Base-by-base conservation (phyloP, 2,113 vertebrate genomes). In the Muntiacus reevesi region DNA sequence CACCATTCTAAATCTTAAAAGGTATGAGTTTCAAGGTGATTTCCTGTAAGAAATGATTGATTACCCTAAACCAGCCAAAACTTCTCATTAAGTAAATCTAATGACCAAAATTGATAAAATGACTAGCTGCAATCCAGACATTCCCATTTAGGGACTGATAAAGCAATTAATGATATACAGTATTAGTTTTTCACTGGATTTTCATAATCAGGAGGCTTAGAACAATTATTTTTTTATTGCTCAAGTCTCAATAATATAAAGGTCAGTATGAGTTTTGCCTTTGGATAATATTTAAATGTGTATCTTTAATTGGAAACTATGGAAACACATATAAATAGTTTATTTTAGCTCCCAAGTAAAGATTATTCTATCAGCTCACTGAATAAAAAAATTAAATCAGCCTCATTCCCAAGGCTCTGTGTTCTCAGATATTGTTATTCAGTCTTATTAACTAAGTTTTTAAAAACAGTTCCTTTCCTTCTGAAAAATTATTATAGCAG, bases 241-340 rank as follows among this genome's bases (percentile, higher is more conserved):
- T 13, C 3, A 82, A 74, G n/a, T 89, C 95, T 95, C 90, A 97
- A 81, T 95, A 95, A 94, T 60, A 85, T 85, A 91, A 94, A 96
- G 28, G 89, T 94, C 79, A 87, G 5, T 83, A 14, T 47, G 36
- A 2, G 6, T 78, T 97, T 95, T 96, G 17, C 7, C 62, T 74
- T 93, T 91, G n/a, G 11, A 95, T 85, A 94, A 93, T 62, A 71
- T 40, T 76, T 91, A 76, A 45, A 92, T 90, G 40, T 43, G 55
- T 6, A 93, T 28, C 11, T 95, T 78, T 91, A 94, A 91, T 50
- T 54, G 8, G 47, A 96, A 96, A 96, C 89, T 45, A 52, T 71
- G 25, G 23, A 86, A 94, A 95, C 52, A 81, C 5, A 47, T 33
- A 57, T 92, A 93, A 64, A 43, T 67, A 88, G 47, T 87, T 86